Conservation (phyloP, 2,888 invertebrate species). For the Poecilobothrus nobilitatus region DNA sequence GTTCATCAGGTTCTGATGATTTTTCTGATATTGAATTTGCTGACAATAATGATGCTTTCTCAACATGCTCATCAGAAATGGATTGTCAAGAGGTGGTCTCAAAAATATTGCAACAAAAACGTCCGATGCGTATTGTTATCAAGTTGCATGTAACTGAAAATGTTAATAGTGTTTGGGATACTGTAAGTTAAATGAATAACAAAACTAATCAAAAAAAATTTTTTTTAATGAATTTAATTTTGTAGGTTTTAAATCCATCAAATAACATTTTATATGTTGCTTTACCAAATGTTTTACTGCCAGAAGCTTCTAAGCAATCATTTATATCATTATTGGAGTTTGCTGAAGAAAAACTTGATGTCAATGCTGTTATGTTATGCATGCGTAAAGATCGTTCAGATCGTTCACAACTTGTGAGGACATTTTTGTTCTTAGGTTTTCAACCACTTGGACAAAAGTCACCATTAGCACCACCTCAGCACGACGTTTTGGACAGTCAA, state of each 20-base stretch:
- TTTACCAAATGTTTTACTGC: constrained; percentile 74
- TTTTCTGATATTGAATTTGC: too few species aligned
- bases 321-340: constrained; percentile 91
- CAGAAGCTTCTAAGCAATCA: constrained; percentile 90
- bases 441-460: constrained; percentile 76
- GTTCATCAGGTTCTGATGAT: constrained; percentile 36
- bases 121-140: too few species aligned
- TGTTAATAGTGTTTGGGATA: constrained; percentile 75
- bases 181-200: constrained; percentile 53
- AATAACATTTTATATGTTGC: constrained; percentile 79
- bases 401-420: constrained; percentile 82
- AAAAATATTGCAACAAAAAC: too few species aligned
- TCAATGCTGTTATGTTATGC: too few species aligned
- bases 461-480: constrained; percentile 56
- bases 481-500: constrained; percentile 50
- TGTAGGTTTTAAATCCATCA: constrained; percentile 38
- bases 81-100: too few species aligned
- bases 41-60: too few species aligned
- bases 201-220: too few species aligned
- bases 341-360: too few species aligned
- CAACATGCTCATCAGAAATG: too few species aligned
- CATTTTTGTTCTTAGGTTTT: constrained; percentile 97
- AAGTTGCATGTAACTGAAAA: constrained; percentile 70
- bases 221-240: constrained; percentile 11
- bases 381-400: too few species aligned